Base-by-base conservation (phyloP, 2,888 invertebrate species). In the Seira musarum region DNA sequence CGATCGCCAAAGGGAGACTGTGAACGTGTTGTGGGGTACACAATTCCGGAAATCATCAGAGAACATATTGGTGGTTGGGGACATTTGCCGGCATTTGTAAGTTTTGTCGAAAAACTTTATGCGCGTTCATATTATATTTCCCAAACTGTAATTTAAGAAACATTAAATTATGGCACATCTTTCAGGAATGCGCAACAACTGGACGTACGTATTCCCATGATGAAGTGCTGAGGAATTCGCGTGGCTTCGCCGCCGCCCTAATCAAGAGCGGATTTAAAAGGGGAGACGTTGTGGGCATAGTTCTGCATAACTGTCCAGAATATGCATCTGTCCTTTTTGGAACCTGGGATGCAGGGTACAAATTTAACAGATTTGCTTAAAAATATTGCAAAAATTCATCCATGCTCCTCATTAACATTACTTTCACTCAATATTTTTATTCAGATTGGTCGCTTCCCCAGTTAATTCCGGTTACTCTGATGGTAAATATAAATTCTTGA, bases 251-350 rank as follows among this genome's bases (percentile, higher is more conserved):
- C 71, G 92, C 92, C 0, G 89, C 93, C 22, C 87, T 92, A 0
- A 90, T 91, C 0, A 90, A 90, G 66, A 88, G 92, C 79, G 90
- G 91, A 8, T 88, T 93, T 83, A 88, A 90, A 83, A 91, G 91
- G 0, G 92, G 93, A 1, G 93, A 95, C 87, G 91, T 93, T 0
- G 88, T 95, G 0, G 93, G 93, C 0, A 86, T 95, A 5, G 91
- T 94, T 87, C 87, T 95, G 74, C 94, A 94, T 0, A 96, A 96
- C 88, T 87, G 93, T 24, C 95, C 95, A 0, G 95, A 96, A 88
- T 93, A 91, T 68, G 81, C 83, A 0, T 70, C 80, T 6, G 69
- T 86, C 2, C 60, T 86, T 6, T 82, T 83, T 69, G 86, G 86
- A 24, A 83, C 85, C 60, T 86, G 85, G 85, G 84, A 86, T 25